These are phyloP conservation scores for Bothrops alternatus DNA, from an alignment of 2,797 vertebrate genomes.

Conservation along the genomic window DNA sequence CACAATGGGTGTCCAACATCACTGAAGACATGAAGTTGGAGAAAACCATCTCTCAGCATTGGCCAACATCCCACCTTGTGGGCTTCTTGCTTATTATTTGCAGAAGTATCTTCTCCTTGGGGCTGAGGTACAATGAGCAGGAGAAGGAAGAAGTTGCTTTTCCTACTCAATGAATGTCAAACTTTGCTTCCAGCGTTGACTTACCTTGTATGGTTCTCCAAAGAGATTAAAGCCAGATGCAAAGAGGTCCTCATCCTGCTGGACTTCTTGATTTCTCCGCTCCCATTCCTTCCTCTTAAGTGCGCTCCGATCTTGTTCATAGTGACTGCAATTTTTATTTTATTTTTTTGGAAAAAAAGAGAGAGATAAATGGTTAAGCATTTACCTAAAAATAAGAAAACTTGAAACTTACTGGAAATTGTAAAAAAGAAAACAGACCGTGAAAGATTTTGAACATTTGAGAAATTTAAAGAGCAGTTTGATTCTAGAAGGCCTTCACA, in stretches of 20 bases:
- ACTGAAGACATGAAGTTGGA: neutral
- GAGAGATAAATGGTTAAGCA: conserved; percentile 20
- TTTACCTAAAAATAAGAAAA: neutral
- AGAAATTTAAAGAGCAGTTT: neutral
- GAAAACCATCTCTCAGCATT: neutral
- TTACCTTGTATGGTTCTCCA: conserved; percentile 97
- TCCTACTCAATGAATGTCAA: conserved; percentile 18
- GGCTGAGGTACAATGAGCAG: neutral
- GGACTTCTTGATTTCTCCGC: conserved; percentile 93
- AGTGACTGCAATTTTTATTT: conserved; percentile 79
- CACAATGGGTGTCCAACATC: neutral
- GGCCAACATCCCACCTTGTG: too few relatives aligned
- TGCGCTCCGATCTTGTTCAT: conserved; percentile 92
- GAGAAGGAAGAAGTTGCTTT: neutral
- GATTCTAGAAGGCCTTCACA: neutral
- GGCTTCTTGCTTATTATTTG: neutral
- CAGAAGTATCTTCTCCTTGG: neutral
- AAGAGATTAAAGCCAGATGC: conserved; percentile 97
- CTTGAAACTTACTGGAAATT: neutral
- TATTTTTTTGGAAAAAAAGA: conserved; percentile 26
- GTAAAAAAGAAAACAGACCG: neutral
- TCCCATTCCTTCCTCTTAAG: conserved; percentile 98
- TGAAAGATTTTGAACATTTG: neutral
- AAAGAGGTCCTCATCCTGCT: conserved; percentile 96
- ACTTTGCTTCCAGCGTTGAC: conserved; percentile 40